These are phyloP conservation scores for Hydroisotoma schaefferi DNA, from an alignment of 2,888 invertebrate species.

Conservation along the genomic window DNA sequence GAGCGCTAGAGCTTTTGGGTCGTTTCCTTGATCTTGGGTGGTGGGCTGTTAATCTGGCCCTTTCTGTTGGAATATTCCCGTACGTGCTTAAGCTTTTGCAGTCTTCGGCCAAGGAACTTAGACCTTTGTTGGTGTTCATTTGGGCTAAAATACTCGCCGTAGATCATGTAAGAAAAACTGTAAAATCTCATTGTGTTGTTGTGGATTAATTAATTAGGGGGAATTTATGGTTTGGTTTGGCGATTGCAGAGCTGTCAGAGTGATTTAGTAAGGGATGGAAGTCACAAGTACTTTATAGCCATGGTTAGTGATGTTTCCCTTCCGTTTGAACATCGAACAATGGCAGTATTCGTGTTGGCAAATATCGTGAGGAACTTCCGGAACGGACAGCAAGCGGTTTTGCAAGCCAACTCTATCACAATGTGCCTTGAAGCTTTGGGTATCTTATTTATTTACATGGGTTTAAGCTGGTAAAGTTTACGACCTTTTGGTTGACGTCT, in stretches of 20 bases:
- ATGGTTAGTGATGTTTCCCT: slow-evolving; percentile 84
- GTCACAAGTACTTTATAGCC: slow-evolving; percentile 90
- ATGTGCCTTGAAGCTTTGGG: slow-evolving; percentile 72
- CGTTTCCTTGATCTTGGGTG: slow-evolving; percentile 90
- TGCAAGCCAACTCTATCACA: slow-evolving; percentile 84
- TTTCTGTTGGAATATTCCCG: slow-evolving; percentile 97
- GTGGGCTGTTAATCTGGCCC: slow-evolving; percentile 91
- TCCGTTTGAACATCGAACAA: slow-evolving; percentile 80
- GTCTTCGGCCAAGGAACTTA: slow-evolving; percentile 85
- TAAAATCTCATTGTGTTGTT: background rate
- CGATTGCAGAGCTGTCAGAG: slow-evolving; percentile 78
- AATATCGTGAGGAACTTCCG: slow-evolving; percentile 86
- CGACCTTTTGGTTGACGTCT: background rate
- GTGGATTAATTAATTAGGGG: background rate
- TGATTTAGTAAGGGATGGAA: slow-evolving; percentile 87
- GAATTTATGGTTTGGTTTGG: background rate
- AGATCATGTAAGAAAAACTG: slow-evolving; percentile 68
- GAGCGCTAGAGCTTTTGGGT: slow-evolving; percentile 90
- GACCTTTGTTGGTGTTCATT: slow-evolving; percentile 91
- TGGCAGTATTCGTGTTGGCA: slow-evolving; percentile 92
- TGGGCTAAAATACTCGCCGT: slow-evolving; percentile 99
- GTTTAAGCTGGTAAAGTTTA: background rate
- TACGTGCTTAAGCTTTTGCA: slow-evolving; percentile 96
- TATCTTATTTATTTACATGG: background rate
- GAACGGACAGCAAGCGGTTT: slow-evolving; percentile 83